Evolutionary conservation across 1,140 invertebrate genomes (phyloP), one percentile per base, ranked within the genome.

Genomic region (Brachionus sp.): DNA sequence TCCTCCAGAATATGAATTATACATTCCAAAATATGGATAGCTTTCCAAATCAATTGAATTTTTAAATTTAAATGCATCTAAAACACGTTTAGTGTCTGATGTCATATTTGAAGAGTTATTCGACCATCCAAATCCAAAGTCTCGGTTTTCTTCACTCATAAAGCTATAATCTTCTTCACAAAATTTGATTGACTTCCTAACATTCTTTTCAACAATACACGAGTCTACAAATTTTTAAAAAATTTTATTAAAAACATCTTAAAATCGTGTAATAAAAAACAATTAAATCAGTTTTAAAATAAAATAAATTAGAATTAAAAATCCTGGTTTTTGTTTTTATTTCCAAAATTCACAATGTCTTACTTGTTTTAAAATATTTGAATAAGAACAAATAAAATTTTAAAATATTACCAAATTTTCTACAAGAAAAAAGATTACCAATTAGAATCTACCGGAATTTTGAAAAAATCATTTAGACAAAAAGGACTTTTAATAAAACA

Each of bases 1-100:
- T 35, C 91, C 91, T 3, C 91, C 91, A 25, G 87, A 84, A 85
- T 92, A 92, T 3, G 89, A 82, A 53, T 86, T 87, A 57, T 89
- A 85, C 19, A 86, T 85, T 4, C 90, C 90, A 84, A 86, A 86
- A 85, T 89, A 90, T 0, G 90, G 90, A 53, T 88, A 87, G 6
- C 90, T 89, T 77, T 90, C 86, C 0, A 91, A 85, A 37, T 86
- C 86, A 12, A 83, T 84, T 4, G 89, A 85, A 12, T 84, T 84
- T 23, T 84, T 25, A 23, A 68, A 53, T 46, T 57, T 29, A 25
- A 83, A 83, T 3, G 57, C 37, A 23, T 70, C 16, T 10, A 68
- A 46, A 29, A 68, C 23, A 16, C 64, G 25, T 7, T 25, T 53
- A n/a, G 13, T 29, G 6, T 46, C 25, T 46, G n/a, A 2, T n/a